phyloP scores from a whole-genome alignment of 2,888 invertebrate genomes.

The Theretra japonica region DNA sequence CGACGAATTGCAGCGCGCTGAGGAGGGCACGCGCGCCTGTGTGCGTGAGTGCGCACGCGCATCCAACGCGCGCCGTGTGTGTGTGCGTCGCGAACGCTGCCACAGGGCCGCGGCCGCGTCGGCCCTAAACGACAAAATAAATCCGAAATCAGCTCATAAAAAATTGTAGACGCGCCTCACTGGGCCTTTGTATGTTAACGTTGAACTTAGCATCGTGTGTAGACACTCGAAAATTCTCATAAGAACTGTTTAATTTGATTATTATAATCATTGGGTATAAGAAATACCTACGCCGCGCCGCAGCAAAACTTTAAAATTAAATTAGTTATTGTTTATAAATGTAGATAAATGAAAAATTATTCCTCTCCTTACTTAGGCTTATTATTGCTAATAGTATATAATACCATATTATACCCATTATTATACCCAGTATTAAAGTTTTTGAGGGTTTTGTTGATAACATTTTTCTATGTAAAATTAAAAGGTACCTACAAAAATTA shows the following conservation, averaged over 20 bases:
- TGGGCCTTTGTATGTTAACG: constrained; percentile 76
- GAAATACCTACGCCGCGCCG: background rate
- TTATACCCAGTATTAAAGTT: no score
- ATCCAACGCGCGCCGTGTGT: constrained; percentile 45
- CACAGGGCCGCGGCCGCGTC: constrained; percentile 42
- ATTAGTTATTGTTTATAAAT: background rate
- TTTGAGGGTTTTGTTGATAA: no score
- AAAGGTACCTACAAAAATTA: no score
- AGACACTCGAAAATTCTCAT: constrained; percentile 46
- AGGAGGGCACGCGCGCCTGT: constrained; percentile 72
- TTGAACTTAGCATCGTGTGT: constrained; percentile 71
- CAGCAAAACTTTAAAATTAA: background rate
- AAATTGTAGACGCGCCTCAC: constrained; percentile 71
- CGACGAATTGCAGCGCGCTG: constrained; percentile 82
- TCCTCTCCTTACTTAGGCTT: no score
- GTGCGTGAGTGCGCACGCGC: constrained; percentile 77
- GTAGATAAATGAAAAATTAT: no score
- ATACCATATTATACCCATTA: no score
- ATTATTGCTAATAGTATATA: no score
- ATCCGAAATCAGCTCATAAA: constrained; percentile 77
- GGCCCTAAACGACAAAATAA: constrained; percentile 69
- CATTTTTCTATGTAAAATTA: no score
- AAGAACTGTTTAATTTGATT: constrained; percentile 8
- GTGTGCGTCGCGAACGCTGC: constrained; percentile 57
- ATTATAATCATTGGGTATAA: background rate